Evolutionary conservation across 1,140 invertebrate genomes (phyloP).

Genomic region (Akabosia matsudoensis): DNA sequence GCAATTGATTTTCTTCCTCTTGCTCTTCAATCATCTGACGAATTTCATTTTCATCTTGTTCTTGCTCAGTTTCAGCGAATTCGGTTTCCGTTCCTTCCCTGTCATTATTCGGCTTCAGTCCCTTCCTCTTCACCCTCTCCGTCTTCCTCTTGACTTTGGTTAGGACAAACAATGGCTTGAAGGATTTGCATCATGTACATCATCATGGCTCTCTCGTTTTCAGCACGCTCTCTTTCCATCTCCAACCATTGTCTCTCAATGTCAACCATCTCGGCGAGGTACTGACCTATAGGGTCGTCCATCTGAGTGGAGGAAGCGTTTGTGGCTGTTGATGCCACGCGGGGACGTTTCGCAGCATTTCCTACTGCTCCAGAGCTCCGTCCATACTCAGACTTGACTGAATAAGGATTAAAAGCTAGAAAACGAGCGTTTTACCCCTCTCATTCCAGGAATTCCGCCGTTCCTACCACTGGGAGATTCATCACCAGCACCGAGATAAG

Average conservation of each 20-base stretch:
- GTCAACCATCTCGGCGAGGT: constrained; percentile 45
- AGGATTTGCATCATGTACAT: constrained; percentile 47
- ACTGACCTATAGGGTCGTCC: constrained; percentile 43
- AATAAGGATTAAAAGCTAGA: constrained; percentile 8
- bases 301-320: constrained; percentile 26
- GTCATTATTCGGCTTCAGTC: constrained; percentile 19
- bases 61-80: constrained; percentile 33
- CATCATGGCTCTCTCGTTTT: constrained; percentile 46
- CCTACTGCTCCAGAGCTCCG: background rate
- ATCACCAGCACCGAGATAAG: constrained; percentile 13
- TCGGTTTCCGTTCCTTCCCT: constrained; percentile 13
- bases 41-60: constrained; percentile 31
- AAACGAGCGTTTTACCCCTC: background rate
- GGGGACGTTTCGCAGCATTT: constrained; percentile 30
- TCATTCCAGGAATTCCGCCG: constrained; percentile 3
- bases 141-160: constrained; percentile 34
- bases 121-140: constrained; percentile 22
- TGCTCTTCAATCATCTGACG: constrained; percentile 30
- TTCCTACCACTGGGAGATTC: constrained; percentile 22
- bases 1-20: constrained; percentile 16
- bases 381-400: constrained; percentile 1
- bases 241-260: constrained; percentile 46
- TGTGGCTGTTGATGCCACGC: constrained; percentile 31
- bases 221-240: constrained; percentile 45
- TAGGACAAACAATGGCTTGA: constrained; percentile 44